Base-by-base conservation (phyloP, 2,888 invertebrate species). In the Dolichopus griseipennis region DNA sequence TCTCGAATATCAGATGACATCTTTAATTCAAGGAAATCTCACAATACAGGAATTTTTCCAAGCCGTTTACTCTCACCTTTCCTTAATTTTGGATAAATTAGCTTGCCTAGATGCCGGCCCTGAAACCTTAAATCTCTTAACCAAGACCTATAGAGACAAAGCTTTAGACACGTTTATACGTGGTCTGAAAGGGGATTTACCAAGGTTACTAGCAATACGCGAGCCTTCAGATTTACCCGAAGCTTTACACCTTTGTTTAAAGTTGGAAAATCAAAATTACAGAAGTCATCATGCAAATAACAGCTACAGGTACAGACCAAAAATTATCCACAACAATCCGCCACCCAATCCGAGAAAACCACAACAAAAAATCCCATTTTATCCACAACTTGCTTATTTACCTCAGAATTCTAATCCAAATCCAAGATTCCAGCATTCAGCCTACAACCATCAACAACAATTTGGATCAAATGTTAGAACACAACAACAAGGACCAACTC, bases 211-310 rank as follows among this genome's bases (percentile, higher is more conserved):
- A n/a, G 70, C 70, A 3, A 73, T 73, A 27, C 68, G 69, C 5
- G 72, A 73, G 67, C 73, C 71, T n/a, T 66, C 62, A 15, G 71
- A 73, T 43, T 68, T 73, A 6, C 72, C 72, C 52, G 70, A 73
- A 61, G 72, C 72, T 10, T 61, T 72, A 1, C 68, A 71, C 22
- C 61, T 71, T 12, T 70, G 71, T 27, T 52, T 73, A 4, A 68
- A 71, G 22, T 12, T 71, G 18, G 65, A 72, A 65, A 72, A 72
- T 5, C 5, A 27, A 27, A 27, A 27, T 27, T 5, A 27, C 5
- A 27, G 27, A 18, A 67, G 20, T 27, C 65, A 64, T 8, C 20
- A 65, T 43, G 27, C 27, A 27, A 27, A 27, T 27, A 27, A 27
- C 5, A 27, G 27, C 5, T 5, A 27, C 5, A 27, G 5, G 3